These are phyloP conservation scores for Sycophila sp. DNA, from an alignment of 1,140 invertebrate genomes.

Conservation along the genomic window DNA sequence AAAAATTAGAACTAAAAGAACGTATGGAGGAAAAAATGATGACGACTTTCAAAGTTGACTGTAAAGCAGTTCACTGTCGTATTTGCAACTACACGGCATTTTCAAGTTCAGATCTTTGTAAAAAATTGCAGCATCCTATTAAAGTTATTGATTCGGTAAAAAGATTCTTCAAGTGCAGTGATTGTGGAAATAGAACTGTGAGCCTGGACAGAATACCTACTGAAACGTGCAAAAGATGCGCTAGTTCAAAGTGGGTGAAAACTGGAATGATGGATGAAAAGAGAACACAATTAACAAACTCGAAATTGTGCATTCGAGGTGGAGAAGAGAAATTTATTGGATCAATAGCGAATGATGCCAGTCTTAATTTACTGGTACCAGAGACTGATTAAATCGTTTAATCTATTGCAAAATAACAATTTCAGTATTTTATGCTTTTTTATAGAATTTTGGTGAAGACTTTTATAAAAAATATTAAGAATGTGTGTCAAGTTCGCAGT, in stretches of 20 bases:
- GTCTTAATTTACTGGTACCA: conserved; percentile 76
- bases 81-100: conserved; percentile 91
- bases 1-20: conserved; percentile 89
- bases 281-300: conserved; percentile 65
- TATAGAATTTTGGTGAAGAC: background rate
- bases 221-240: conserved; percentile 81
- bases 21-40: conserved; percentile 93
- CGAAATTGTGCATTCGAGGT: conserved; percentile 75
- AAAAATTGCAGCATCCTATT: conserved; percentile 81
- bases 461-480: background rate
- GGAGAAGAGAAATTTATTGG: conserved; percentile 78
- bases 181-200: conserved; percentile 85
- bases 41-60: conserved; percentile 82
- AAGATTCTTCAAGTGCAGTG: conserved; percentile 89
- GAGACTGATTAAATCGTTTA: conserved; percentile 47
- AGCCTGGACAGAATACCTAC: conserved; percentile 82
- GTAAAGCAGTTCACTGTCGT: conserved; percentile 89
- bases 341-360: conserved; percentile 68
- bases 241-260: conserved; percentile 77
- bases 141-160: conserved; percentile 83
- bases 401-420: background rate
- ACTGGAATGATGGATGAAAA: conserved; percentile 84
- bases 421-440: background rate
- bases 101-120: conserved; percentile 85
- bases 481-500: no score